Evolutionary conservation across 2,113 vertebrate genomes (phyloP).

Genomic region (Rhombomys opimus): DNA sequence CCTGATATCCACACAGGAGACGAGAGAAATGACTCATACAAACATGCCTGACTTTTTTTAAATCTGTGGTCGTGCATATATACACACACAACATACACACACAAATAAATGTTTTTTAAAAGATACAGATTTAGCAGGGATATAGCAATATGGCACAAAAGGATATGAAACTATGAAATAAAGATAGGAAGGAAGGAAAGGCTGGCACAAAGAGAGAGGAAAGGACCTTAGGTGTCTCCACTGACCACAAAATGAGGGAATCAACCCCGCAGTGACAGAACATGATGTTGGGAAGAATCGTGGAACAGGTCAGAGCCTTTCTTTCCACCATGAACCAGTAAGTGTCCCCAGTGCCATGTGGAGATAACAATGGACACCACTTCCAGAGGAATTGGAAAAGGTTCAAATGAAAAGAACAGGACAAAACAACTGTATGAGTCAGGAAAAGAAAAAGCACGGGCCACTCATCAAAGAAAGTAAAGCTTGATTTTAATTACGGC

Average conservation of each 20-base stretch:
- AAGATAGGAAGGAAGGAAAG: not conserved
- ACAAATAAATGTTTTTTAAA: not conserved
- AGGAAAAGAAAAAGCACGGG: not conserved
- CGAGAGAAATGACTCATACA: not conserved
- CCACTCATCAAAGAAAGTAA: not conserved
- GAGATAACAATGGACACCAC: not conserved
- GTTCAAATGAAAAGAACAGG: not conserved
- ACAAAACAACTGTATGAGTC: not conserved
- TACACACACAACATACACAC: not conserved
- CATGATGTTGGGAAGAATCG: not conserved
- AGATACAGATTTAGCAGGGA: not conserved
- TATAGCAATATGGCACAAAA: not conserved
- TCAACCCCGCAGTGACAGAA: conserved; percentile 5
- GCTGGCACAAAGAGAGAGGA: not conserved
- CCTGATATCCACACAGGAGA: not conserved
- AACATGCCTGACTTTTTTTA: not conserved
- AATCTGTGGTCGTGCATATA: not conserved
- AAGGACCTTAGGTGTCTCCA: conserved; percentile 36
- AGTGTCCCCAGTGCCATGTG: not conserved
- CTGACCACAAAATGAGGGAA: not conserved
- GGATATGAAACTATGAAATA: not conserved
- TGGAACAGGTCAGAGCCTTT: not conserved
- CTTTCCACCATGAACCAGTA: not conserved
- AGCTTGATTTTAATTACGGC: not conserved
- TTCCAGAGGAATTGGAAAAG: not conserved